These are phyloP conservation scores for Ciconia stormi DNA, from an alignment of 2,113 vertebrate species.

Conservation along the genomic window DNA sequence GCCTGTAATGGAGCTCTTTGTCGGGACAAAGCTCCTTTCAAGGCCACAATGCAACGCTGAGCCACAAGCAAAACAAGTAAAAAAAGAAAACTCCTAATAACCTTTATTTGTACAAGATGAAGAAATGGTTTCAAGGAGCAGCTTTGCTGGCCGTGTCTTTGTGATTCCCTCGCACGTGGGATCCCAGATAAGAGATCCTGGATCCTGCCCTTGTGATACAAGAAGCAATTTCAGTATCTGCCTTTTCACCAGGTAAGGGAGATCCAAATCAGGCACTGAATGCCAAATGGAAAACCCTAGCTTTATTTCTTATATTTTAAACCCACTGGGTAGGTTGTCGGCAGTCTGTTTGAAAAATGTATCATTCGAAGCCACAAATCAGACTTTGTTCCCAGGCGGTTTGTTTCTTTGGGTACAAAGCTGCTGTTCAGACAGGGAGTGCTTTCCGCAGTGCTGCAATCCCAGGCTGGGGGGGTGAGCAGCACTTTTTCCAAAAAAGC, in stretches of 20 bases:
- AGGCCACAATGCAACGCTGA: neutral
- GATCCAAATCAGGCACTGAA: neutral
- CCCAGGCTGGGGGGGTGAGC: neutral
- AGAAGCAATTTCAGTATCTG: neutral
- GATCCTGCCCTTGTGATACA: neutral
- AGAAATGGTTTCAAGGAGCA: neutral
- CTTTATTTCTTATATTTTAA: neutral
- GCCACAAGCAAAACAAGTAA: neutral
- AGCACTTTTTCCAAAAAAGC: neutral
- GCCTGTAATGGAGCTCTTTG: neutral
- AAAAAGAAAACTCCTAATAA: neutral
- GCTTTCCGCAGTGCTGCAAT: rapidly evolving
- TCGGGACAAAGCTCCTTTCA: neutral
- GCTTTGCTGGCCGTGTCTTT: neutral
- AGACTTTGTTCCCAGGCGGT: neutral
- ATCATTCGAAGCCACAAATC: rapidly evolving
- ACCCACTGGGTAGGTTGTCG: neutral
- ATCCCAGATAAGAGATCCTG: neutral
- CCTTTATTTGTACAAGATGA: neutral
- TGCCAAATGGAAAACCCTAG: neutral
- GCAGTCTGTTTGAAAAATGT: neutral
- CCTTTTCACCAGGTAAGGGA: neutral
- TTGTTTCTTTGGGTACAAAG: rapidly evolving
- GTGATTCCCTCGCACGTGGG: neutral
- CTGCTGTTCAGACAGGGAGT: rapidly evolving